These are phyloP conservation scores for Ammodytes marinus DNA, from an alignment of 2,113 vertebrate genomes.

Conservation along the genomic window DNA sequence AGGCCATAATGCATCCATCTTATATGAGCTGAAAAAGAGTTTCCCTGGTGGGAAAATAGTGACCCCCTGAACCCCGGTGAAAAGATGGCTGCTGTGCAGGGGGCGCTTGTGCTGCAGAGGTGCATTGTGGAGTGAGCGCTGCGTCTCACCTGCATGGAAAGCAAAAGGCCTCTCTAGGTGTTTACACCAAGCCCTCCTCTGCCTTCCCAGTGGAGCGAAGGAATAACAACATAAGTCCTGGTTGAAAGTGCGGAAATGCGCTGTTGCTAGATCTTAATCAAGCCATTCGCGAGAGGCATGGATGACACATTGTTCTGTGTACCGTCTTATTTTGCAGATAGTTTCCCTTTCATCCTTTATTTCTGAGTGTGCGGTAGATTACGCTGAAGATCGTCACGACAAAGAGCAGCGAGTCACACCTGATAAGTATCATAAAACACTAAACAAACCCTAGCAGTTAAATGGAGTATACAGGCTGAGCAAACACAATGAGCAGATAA, in stretches of 20 bases:
- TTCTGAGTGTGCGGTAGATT: conserved; percentile 66
- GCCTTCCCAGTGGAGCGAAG: conserved; percentile 74
- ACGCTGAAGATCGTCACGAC: conserved; percentile 72
- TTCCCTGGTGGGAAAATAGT: conserved; percentile 90
- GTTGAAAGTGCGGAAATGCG: conserved; percentile 67
- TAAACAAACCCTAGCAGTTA: conserved; percentile 31
- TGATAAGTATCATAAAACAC: conserved; percentile 76
- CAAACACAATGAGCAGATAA: conserved; percentile 51
- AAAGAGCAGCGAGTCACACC: conserved; percentile 69
- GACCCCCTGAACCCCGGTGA: conserved; percentile 88
- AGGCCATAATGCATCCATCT: conserved; percentile 84
- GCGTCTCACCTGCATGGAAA: conserved; percentile 77
- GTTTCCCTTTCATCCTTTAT: conserved; percentile 74
- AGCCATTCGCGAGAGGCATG: conserved; percentile 48
- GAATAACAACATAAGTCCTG: conserved; percentile 78
- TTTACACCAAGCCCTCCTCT: conserved; percentile 81
- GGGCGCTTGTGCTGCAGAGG: conserved; percentile 44
- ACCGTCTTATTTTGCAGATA: conserved; percentile 51
- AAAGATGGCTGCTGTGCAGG: conserved; percentile 69
- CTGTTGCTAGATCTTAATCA: conserved; percentile 81
- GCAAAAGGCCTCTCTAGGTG: conserved; percentile 64
- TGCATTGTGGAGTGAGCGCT: conserved; percentile 50
- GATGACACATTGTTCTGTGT: conserved; percentile 50
- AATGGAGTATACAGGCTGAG: conserved; percentile 30
- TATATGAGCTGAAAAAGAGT: conserved; percentile 88